Conservation (phyloP, 2,888 invertebrate species). For the Baccha elongata region DNA sequence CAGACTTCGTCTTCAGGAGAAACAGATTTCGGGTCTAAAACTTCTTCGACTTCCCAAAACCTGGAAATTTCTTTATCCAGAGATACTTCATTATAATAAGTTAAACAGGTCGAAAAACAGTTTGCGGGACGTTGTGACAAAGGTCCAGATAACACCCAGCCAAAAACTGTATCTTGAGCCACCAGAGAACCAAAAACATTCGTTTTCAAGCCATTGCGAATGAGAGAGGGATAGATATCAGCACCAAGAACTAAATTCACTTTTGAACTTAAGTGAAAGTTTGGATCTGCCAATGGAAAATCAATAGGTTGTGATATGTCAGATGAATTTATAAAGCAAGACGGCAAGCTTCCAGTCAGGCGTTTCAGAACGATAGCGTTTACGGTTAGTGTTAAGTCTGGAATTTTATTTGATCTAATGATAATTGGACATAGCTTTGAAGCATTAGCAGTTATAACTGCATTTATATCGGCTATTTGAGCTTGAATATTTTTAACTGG, state of each 20-base stretch:
- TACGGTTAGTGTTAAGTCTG: background rate
- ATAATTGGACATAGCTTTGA: slow-evolving; percentile 7
- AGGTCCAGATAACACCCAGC: slow-evolving; percentile 22
- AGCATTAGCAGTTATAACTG: background rate
- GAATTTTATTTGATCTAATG: background rate
- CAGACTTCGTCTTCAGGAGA: slow-evolving; percentile 18
- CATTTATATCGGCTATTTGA: slow-evolving; percentile 3
- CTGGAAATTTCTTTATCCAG: slow-evolving; percentile 23
- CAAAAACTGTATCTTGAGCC: slow-evolving; percentile 16
- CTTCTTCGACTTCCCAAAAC: slow-evolving; percentile 23
- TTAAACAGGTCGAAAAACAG: background rate
- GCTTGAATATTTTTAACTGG: background rate
- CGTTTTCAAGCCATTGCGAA: background rate
- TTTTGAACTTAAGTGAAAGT: slow-evolving; percentile 1
- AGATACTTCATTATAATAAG: slow-evolving; percentile 11
- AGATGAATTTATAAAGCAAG: background rate
- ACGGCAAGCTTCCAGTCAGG: slow-evolving; percentile 1
- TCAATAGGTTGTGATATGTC: slow-evolving; percentile 2
- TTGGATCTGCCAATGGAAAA: slow-evolving; percentile 9
- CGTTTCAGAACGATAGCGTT: slow-evolving; percentile 4
- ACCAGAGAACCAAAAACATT: slow-evolving; percentile 9
- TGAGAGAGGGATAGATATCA: too few species aligned
- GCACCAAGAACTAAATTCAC: slow-evolving; percentile 7
- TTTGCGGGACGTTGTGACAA: background rate
- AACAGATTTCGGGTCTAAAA: background rate